phyloP scores from a whole-genome alignment of 2,113 vertebrate genomes.

The Chinchilla lanigera region DNA sequence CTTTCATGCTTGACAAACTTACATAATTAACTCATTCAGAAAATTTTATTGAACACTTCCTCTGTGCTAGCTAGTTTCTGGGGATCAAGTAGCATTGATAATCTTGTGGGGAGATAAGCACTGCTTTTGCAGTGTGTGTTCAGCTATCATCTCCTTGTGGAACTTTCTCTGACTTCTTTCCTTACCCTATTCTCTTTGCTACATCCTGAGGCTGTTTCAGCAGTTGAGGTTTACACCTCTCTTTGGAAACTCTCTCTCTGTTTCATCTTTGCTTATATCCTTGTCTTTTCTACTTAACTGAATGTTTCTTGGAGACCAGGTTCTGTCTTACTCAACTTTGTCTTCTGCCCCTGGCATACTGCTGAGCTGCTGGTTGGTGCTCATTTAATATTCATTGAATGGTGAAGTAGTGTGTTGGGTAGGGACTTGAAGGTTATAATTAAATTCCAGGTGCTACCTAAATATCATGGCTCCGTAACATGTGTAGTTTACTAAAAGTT shows the following conservation, averaged over 20 bases:
- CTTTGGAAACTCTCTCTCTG: not conserved
- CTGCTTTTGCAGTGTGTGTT: not conserved
- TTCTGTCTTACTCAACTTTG: not conserved
- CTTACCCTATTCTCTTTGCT: fast-evolving
- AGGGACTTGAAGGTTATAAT: constrained; percentile 23
- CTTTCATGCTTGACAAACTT: not conserved
- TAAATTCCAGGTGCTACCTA: constrained; percentile 59
- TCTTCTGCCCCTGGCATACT: not conserved
- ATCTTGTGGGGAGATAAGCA: too few species aligned
- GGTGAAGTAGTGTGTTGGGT: not conserved
- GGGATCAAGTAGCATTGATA: not conserved
- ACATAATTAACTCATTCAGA: not conserved
- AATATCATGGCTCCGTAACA: constrained; percentile 59
- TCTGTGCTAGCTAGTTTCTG: not conserved
- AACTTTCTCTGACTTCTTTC: not conserved
- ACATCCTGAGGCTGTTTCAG: not conserved
- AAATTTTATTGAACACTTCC: not conserved
- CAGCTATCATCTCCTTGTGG: not conserved
- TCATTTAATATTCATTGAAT: not conserved
- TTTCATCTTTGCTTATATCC: not conserved
- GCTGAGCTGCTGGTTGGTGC: fast-evolving
- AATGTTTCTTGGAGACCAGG: not conserved
- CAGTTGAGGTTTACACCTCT: not conserved
- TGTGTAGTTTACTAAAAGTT: constrained; percentile 62
- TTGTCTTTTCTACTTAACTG: not conserved